Evolutionary conservation across 2,113 vertebrate genomes (phyloP).

Genomic region (Hoplias malabaricus): DNA sequence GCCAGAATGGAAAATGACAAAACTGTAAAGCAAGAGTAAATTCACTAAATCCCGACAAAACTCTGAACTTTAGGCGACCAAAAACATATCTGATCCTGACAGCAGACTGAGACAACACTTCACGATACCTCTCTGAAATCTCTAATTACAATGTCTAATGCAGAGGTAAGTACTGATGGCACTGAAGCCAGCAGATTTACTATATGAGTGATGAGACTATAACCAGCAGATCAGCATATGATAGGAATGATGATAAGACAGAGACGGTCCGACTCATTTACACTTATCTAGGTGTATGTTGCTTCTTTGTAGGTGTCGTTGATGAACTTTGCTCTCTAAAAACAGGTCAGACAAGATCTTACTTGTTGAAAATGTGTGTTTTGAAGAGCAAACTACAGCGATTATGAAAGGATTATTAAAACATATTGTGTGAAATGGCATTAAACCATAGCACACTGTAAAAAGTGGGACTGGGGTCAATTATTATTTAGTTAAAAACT

Average conservation of each 20-base stretch:
- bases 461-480: too few relatives aligned
- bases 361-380: background rate
- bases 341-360: slow-evolving; percentile 15
- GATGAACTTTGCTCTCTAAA: background rate
- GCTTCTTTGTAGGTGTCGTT: background rate
- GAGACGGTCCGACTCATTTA: background rate
- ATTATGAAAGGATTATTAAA: too few relatives aligned
- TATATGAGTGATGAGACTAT: background rate
- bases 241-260: background rate
- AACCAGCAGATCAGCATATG: background rate
- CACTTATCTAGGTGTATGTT: background rate
- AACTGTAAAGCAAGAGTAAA: background rate
- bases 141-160: too few relatives aligned
- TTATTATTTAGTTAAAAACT: too few relatives aligned
- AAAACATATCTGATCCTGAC: too few relatives aligned
- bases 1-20: too few relatives aligned
- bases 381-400: background rate
- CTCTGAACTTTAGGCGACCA: too few relatives aligned
- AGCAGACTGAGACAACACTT: too few relatives aligned
- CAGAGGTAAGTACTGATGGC: too few relatives aligned
- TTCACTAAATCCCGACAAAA: background rate
- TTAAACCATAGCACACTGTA: too few relatives aligned
- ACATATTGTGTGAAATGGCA: too few relatives aligned
- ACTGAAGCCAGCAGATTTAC: background rate
- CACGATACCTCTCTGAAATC: too few relatives aligned